Percentiles rank a stretch among this genome's conserved stretches.
Evolutionary conservation across 2,888 invertebrate species (phyloP).

Genomic region (Crocallis elinguaria): DNA sequence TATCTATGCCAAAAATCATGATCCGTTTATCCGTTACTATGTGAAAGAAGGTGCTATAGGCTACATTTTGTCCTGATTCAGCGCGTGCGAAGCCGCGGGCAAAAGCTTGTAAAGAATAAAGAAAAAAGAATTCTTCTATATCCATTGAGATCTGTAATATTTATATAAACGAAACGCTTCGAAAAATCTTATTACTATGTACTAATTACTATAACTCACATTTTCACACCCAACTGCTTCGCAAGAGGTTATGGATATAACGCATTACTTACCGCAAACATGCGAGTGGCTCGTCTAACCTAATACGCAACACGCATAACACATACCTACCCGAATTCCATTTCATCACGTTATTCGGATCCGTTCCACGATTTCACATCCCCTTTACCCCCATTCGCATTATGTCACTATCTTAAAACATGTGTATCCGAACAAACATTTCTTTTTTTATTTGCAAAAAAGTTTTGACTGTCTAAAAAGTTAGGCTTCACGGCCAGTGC

Average conservation of each 20-base stretch:
- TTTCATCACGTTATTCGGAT: constrained; percentile 35
- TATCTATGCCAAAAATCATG: too few species aligned
- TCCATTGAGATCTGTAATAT: too few species aligned
- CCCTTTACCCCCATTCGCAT: constrained; percentile 27
- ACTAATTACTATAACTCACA: too few species aligned
- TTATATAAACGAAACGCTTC: constrained; percentile 11
- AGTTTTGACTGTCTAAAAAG: constrained; percentile 4
- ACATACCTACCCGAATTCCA: constrained; percentile 30
- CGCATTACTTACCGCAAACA: constrained; percentile 23
- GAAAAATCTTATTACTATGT: not conserved
- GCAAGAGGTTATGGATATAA: constrained; percentile 21
- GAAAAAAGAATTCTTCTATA: too few species aligned
- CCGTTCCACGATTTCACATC: constrained; percentile 31
- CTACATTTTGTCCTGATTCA: too few species aligned
- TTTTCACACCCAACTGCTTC: not conserved
- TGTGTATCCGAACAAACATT: constrained; percentile 28
- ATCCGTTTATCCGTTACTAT: too few species aligned
- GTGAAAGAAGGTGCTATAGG: too few species aligned
- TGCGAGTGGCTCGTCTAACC: constrained; percentile 18
- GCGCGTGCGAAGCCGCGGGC: too few species aligned
- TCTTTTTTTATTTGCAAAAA: not conserved
- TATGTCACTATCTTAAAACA: constrained; percentile 33
- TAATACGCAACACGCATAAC: constrained; percentile 25
- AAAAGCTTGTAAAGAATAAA: too few species aligned
- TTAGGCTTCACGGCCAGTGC: not conserved